Conservation (phyloP, 2,888 invertebrate species). For the Noctua pronuba region DNA sequence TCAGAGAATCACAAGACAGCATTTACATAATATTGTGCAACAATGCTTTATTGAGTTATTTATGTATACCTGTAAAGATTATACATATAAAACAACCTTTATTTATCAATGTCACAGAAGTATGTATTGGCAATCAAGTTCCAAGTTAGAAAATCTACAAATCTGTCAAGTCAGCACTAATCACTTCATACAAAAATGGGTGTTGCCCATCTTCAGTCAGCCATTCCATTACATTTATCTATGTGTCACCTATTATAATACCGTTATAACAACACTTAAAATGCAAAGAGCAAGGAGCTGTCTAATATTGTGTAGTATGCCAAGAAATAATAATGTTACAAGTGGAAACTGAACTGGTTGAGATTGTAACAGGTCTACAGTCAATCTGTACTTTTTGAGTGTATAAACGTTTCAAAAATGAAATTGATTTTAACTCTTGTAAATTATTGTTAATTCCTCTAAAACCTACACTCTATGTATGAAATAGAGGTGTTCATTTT, state of each 20-base stretch:
- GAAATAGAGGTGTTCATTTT: too few species aligned
- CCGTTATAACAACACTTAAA: background rate
- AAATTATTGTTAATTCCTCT: too few species aligned
- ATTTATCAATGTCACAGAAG: background rate
- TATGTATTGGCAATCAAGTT: background rate
- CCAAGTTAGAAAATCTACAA: background rate
- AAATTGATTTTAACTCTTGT: background rate
- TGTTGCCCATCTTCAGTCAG: background rate
- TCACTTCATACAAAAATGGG: background rate
- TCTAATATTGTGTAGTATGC: background rate
- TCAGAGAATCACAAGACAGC: background rate
- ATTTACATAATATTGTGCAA: constrained; percentile 44
- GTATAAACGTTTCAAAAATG: background rate
- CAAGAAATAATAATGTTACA: background rate
- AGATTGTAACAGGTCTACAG: background rate
- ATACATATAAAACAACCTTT: background rate
- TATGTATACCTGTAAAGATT: background rate
- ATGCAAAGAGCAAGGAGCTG: background rate
- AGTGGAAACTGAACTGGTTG: background rate
- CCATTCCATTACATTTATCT: background rate
- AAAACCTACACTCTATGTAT: too few species aligned
- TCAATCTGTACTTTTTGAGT: background rate
- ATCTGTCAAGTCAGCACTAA: background rate
- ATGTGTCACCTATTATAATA: background rate
- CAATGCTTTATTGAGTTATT: background rate